Evolutionary conservation across 2,797 vertebrate genomes (phyloP).

Genomic region (Poeciliopsis gracilis): DNA sequence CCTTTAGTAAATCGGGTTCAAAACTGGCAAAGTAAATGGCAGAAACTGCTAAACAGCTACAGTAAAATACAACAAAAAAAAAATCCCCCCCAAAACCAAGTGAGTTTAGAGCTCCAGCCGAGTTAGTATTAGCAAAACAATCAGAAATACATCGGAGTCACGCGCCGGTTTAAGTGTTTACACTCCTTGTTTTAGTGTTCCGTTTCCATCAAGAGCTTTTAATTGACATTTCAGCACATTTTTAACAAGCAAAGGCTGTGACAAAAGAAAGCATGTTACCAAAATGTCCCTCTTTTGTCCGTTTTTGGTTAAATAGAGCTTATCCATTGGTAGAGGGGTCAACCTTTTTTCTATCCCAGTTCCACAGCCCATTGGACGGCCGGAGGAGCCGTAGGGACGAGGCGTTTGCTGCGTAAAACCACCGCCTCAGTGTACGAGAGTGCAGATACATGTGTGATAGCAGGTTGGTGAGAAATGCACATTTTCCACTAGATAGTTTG

Average conservation of each 20-base stretch:
- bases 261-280: constrained; percentile 16
- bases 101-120: neutral
- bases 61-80: neutral
- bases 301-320: constrained; percentile 48
- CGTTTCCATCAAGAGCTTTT: constrained; percentile 19
- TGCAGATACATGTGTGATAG: neutral
- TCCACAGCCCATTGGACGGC: constrained; percentile 1
- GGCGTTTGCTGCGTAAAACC: constrained; percentile 48
- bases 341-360: constrained; percentile 8
- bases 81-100: neutral
- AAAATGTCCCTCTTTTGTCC: constrained; percentile 29
- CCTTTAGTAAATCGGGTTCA: neutral
- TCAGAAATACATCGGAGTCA: constrained; percentile 12
- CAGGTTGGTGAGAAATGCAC: constrained; percentile 30
- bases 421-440: constrained; percentile 17
- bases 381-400: constrained; percentile 33
- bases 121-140: constrained; percentile 12
- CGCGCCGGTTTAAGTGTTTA: constrained; percentile 20
- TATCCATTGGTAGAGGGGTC: neutral
- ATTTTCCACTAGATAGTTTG: constrained; percentile 35
- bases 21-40: neutral
- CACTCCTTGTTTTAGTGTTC: constrained; percentile 32
- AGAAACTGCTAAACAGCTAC: neutral
- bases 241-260: constrained; percentile 33
- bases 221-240: constrained; percentile 21